These are phyloP conservation scores for Ophion costatus DNA, from an alignment of 2,888 invertebrate genomes.

Conservation along the genomic window DNA sequence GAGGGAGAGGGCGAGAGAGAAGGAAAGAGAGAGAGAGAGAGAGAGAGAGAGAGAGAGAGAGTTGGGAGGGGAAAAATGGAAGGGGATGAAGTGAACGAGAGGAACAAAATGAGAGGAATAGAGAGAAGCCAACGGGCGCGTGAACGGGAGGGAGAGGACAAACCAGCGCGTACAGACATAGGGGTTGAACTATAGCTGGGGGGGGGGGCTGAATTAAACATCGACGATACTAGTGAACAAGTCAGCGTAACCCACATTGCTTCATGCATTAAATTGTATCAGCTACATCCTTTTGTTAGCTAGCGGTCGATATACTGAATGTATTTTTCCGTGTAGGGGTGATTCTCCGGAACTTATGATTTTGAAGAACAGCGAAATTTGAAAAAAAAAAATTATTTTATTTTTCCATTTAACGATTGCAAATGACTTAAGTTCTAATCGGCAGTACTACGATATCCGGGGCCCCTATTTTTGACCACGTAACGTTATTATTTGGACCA, in stretches of 20 bases:
- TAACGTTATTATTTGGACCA: too few relatives aligned
- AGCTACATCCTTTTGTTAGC: not conserved
- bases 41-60: not conserved
- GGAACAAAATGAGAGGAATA: not conserved
- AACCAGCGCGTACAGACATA: conserved; percentile 37
- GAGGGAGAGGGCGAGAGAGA: not conserved
- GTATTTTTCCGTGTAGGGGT: not conserved
- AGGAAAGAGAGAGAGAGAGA: not conserved
- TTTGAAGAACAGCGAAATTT: too few relatives aligned
- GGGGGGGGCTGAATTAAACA: not conserved
- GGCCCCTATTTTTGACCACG: too few relatives aligned
- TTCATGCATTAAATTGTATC: not conserved
- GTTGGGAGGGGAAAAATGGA: not conserved
- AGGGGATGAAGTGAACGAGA: not conserved
- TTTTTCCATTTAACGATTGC: too few relatives aligned
- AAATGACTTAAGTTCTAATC: too few relatives aligned
- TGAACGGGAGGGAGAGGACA: not conserved
- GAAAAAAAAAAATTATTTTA: too few relatives aligned
- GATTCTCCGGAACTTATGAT: too few relatives aligned
- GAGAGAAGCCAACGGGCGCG: not conserved
- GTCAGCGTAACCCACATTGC: not conserved
- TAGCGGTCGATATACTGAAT: not conserved
- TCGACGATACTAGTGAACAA: not conserved
- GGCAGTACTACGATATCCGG: too few relatives aligned
- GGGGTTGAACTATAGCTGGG: conserved; percentile 20